Evolutionary conservation across 2,797 vertebrate genomes (phyloP), one percentile per base, ranked within the genome.

Genomic region (Neostethus bicornis): DNA sequence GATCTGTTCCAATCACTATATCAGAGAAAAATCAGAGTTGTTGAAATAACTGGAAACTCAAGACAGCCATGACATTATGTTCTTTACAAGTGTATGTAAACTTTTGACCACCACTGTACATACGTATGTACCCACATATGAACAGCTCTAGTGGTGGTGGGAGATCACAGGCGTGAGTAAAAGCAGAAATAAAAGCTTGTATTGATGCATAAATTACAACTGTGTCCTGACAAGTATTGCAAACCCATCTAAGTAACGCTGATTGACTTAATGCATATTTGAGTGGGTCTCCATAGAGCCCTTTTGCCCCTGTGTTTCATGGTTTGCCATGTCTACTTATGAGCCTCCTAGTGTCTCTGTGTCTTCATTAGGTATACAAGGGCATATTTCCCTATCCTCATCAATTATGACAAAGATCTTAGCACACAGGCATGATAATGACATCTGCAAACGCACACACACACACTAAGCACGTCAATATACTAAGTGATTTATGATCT

Each of bases 401-500:
- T 78, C 70, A 64, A 78, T 79, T 77, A 83, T 75, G 68, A 82
- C 68, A 74, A 56, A 56, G 52, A 50, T 75, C 60, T 60, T 28
- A 64, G 58, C 64, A 63, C 68, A 61, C 51, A 57, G 68, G 48
- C 48, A 35, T 39, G 57, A 75, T 80, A 79, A 73, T 73, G 62
- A 70, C 65, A 52, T 45, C 55, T 54, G 26, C 31, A 59, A 31
- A 67, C 17, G 34, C 55, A 32, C 60, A 52, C 55, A 32, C 60
- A 52, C 43, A 11, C 50, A 41, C 46, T 50, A 58, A 75, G 73
- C 74, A 81, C 81, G 70, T 75, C 84, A 84, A 87, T 85, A 70
- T 26, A 25, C 64, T 24, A 50, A 66, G 44, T 70, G 64, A 87
- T 87, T 85, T 86, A 88, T 75, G 75, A 84, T 74, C 82, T 66